phyloP scores from a whole-genome alignment of 2,888 invertebrate genomes.

The Choristoneura rosaceana region DNA sequence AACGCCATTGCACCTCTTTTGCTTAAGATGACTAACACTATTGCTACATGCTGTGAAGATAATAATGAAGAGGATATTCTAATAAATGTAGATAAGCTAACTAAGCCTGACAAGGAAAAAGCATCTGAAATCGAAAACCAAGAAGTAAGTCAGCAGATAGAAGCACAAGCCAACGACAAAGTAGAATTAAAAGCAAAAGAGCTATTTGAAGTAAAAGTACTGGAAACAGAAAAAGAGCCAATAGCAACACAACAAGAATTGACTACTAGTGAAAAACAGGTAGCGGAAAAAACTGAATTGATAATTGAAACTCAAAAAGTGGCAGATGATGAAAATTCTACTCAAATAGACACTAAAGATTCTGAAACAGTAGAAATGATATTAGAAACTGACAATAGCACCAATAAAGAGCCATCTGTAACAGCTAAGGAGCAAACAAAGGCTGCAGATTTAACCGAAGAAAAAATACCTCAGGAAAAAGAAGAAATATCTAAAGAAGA shows the following conservation, averaged over 20 bases:
- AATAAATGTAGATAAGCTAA: slow-evolving; percentile 14
- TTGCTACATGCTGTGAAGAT: slow-evolving; percentile 45
- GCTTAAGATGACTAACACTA: slow-evolving; percentile 48
- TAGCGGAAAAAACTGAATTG: background rate
- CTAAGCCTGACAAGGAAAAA: background rate
- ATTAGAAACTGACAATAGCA: background rate
- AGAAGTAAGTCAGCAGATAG: background rate
- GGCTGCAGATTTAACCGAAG: background rate
- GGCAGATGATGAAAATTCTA: too few relatives aligned
- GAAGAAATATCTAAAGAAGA: too few relatives aligned
- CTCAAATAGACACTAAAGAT: background rate
- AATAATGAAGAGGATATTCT: slow-evolving; percentile 28
- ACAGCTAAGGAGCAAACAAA: background rate
- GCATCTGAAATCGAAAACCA: background rate
- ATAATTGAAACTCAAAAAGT: background rate
- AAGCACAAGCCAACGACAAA: background rate
- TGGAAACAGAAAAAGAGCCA: background rate
- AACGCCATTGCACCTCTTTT: slow-evolving; percentile 62
- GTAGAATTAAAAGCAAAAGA: background rate
- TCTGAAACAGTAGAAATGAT: background rate
- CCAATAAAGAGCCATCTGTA: background rate
- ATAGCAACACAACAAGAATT: background rate
- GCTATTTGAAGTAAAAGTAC: too few relatives aligned
- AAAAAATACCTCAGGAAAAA: background rate
- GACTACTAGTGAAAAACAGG: background rate